A percentile compares a stretch with the other conserved stretches of the same genome.
Evolutionary conservation across 1,140 invertebrate species (phyloP).

Genomic region (Colletes latitarsis): DNA sequence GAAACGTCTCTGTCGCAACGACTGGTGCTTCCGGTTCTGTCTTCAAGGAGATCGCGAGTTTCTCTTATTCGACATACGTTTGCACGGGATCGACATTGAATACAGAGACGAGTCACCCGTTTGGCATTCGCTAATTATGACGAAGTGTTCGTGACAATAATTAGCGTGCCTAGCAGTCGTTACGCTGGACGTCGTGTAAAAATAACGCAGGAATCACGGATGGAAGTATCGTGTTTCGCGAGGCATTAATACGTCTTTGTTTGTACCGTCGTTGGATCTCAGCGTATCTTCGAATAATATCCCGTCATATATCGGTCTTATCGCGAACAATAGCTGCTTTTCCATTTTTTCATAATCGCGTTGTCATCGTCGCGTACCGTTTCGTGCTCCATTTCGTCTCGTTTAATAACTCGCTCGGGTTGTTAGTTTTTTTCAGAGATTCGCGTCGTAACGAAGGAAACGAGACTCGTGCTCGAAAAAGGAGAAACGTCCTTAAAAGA

Average conservation of each 20-base stretch:
- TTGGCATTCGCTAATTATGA: neutral
- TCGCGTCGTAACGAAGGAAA: neutral
- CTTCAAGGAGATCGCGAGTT: neutral
- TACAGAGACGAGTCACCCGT: neutral
- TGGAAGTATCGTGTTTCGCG: conserved; percentile 26
- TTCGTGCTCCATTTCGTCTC: neutral
- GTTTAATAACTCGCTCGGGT: neutral
- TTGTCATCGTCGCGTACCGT: neutral
- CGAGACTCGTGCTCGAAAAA: neutral
- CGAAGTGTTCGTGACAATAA: neutral
- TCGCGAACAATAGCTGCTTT: conserved; percentile 5
- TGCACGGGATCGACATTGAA: neutral
- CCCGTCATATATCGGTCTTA: conserved; percentile 32
- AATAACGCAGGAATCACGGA: conserved; percentile 6
- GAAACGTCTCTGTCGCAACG: no score
- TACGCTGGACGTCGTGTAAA: conserved; percentile 6
- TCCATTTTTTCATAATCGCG: conserved; percentile 4
- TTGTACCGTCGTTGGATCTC: conserved; percentile 8
- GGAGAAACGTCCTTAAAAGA: conserved; percentile 17
- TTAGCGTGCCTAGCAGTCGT: neutral
- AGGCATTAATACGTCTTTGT: conserved; percentile 40
- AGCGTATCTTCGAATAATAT: conserved; percentile 35
- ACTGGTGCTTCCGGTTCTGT: neutral
- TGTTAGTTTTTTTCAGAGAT: neutral
- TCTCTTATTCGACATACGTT: neutral